These are phyloP conservation scores for Palythoa grandis DNA, from an alignment of 92 coral and sea anemone species.

Conservation along the genomic window DNA sequence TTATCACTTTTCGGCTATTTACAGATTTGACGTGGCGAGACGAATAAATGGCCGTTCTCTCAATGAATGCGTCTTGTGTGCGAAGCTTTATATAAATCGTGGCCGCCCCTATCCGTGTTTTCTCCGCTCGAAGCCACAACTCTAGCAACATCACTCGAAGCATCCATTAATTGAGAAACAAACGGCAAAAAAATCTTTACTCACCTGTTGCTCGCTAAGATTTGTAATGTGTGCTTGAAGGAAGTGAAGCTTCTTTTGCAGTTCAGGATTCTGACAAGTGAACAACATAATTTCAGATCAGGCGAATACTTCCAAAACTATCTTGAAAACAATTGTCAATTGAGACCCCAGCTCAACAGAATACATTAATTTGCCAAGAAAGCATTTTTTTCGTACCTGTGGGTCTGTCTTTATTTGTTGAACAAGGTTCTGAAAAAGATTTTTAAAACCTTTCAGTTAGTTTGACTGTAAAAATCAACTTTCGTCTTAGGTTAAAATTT, in stretches of 20 bases:
- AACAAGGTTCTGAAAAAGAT: slow-evolving; percentile 74
- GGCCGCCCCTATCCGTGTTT: slow-evolving; percentile 32
- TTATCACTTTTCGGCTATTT: not conserved
- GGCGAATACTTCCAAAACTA: slow-evolving; percentile 64
- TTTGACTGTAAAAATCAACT: slow-evolving; percentile 35
- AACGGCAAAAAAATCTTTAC: not conserved
- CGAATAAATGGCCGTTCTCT: not conserved
- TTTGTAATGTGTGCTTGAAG: slow-evolving; percentile 85
- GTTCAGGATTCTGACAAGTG: slow-evolving; percentile 88
- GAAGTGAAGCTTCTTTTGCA: slow-evolving; percentile 87
- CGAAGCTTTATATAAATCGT: not conserved
- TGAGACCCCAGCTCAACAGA: slow-evolving; percentile 28
- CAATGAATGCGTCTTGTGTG: not conserved
- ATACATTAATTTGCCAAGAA: slow-evolving; percentile 39
- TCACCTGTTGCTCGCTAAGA: slow-evolving; percentile 93
- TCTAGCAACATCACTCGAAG: not conserved
- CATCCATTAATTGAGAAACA: slow-evolving; percentile 23
- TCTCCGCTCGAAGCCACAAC: slow-evolving; percentile 8
- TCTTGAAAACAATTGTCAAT: slow-evolving; percentile 86
- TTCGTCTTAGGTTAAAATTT: slow-evolving; percentile 33
- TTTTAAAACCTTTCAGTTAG: slow-evolving; percentile 28
- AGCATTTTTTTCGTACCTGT: slow-evolving; percentile 75
- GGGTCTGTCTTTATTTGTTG: slow-evolving; percentile 93
- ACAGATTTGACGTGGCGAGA: not conserved
- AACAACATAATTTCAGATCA: slow-evolving; percentile 47